phyloP scores from a whole-genome alignment of 2,113 vertebrate genomes.

The Zapornia atra region DNA sequence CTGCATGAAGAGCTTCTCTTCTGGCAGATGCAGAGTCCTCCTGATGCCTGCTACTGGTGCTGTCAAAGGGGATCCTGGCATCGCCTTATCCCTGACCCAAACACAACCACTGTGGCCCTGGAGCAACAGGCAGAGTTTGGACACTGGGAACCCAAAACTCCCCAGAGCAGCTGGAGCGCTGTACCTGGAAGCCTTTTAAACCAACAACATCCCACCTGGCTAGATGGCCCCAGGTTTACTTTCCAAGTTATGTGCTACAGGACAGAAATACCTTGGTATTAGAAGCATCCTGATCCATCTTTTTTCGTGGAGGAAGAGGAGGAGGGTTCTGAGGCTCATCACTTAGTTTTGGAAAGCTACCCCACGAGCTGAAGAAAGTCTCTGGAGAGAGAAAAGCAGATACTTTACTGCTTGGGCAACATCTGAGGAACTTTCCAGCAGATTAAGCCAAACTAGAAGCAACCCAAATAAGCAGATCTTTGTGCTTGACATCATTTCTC shows the following conservation, averaged over 20 bases:
- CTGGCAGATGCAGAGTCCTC: neutral
- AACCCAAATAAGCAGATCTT: neutral
- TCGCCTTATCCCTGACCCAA: rapidly evolving
- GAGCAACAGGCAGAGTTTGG: neutral
- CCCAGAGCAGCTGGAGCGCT: neutral
- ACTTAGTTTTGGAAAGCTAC: constrained; percentile 88
- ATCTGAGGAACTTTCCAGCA: neutral
- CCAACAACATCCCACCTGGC: neutral
- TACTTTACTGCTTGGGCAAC: neutral
- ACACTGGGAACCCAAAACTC: neutral
- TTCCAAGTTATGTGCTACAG: neutral
- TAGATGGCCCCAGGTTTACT: neutral
- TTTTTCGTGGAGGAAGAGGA: constrained; percentile 92
- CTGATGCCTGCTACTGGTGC: neutral
- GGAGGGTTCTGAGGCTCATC: constrained; percentile 91
- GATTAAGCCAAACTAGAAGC: neutral
- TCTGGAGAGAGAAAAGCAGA: constrained; percentile 72
- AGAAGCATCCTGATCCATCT: constrained; percentile 84
- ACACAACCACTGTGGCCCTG: neutral
- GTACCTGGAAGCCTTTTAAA: neutral
- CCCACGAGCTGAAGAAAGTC: constrained; percentile 89
- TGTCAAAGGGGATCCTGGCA: neutral
- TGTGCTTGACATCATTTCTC: neutral
- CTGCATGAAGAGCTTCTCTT: no score
- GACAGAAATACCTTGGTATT: constrained; percentile 73